Evolutionary conservation across 2,113 vertebrate genomes (phyloP).

Genomic region (Xiphophorus hellerii): DNA sequence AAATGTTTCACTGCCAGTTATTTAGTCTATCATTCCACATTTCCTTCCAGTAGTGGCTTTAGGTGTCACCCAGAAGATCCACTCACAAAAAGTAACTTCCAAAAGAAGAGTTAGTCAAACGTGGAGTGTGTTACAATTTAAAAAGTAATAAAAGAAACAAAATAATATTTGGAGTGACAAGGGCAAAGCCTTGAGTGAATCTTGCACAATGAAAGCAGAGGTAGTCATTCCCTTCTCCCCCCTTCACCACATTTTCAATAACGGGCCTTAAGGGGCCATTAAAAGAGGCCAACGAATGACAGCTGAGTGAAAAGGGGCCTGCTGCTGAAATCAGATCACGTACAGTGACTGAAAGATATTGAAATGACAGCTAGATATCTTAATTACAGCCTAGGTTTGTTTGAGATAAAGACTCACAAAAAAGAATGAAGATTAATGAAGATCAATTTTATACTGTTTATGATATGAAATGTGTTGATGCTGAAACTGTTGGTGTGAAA

Average conservation of each 20-base stretch:
- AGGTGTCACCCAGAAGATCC: conserved; percentile 34
- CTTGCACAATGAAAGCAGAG: conserved; percentile 22
- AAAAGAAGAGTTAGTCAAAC: conserved; percentile 17
- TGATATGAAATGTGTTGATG: neutral
- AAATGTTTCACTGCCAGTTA: conserved; percentile 59
- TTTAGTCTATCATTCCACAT: conserved; percentile 49
- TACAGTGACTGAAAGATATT: conserved; percentile 56
- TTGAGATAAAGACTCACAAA: neutral
- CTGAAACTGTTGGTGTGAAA: neutral
- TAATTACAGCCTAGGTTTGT: conserved; percentile 35
- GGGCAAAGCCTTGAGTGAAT: conserved; percentile 20
- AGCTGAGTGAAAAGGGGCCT: conserved; percentile 37
- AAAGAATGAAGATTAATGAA: neutral
- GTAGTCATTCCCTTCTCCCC: conserved; percentile 26
- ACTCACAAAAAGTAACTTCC: conserved; percentile 28
- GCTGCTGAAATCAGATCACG: conserved; percentile 62
- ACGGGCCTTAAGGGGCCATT: conserved; percentile 30
- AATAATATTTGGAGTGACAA: conserved; percentile 4
- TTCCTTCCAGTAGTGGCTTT: conserved; percentile 28
- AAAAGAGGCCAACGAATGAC: conserved; percentile 46
- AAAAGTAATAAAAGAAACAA: conserved; percentile 33
- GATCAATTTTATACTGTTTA: too few species aligned
- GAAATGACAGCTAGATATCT: conserved; percentile 43
- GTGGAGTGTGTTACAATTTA: conserved; percentile 20
- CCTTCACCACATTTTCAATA: conserved; percentile 56